These are phyloP conservation scores for Etheostoma nigrum DNA, from an alignment of 2,797 vertebrate species.

Conservation along the genomic window DNA sequence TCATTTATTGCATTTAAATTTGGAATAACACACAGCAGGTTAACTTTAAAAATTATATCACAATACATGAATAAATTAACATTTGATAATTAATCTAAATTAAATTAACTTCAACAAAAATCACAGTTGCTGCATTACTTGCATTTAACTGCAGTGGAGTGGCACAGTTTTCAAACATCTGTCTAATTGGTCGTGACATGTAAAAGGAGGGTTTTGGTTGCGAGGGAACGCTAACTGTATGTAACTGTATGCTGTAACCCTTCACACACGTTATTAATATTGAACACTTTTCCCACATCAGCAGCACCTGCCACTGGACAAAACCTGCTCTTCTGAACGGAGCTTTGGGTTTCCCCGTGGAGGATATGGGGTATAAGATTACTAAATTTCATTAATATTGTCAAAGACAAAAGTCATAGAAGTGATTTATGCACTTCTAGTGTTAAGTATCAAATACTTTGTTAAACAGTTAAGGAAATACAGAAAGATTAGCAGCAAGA, in stretches of 20 bases:
- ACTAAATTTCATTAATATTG: constrained; percentile 86
- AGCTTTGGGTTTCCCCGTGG: constrained; percentile 76
- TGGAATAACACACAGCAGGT: background rate
- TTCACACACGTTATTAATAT: constrained; percentile 81
- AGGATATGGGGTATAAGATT: constrained; percentile 78
- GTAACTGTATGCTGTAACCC: constrained; percentile 79
- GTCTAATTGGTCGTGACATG: constrained; percentile 80
- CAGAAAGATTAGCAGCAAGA: constrained; percentile 76
- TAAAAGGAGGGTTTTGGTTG: constrained; percentile 80
- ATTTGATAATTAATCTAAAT: constrained; percentile 1
- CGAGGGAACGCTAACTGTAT: constrained; percentile 69
- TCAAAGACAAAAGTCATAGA: constrained; percentile 78
- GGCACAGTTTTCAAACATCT: constrained; percentile 63
- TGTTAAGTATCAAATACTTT: constrained; percentile 78
- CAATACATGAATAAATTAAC: background rate
- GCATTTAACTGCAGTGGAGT: constrained; percentile 36
- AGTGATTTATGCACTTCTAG: constrained; percentile 78
- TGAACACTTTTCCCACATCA: constrained; percentile 83
- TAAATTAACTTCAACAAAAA: constrained; percentile 3
- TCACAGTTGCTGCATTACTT: constrained; percentile 12
- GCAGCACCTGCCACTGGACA: constrained; percentile 83
- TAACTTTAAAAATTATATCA: background rate
- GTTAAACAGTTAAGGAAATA: constrained; percentile 76
- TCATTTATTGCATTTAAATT: constrained; percentile 8
- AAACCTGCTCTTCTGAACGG: constrained; percentile 70